Base-by-base conservation (phyloP, 2,888 invertebrate genomes). In the Troides aeacus region DNA sequence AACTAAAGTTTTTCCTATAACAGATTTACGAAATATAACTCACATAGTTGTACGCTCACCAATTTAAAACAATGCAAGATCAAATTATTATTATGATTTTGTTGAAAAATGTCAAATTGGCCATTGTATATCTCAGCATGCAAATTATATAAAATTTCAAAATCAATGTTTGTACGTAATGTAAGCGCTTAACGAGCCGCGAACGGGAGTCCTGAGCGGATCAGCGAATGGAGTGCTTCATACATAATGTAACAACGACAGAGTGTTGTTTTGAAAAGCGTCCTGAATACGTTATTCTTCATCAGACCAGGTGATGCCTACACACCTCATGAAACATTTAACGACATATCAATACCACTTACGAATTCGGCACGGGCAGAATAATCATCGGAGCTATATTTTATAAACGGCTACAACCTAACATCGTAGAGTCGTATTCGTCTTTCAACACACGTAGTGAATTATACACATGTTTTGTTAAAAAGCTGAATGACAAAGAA, bases 201-300 rank as follows among this genome's bases (percentile, higher is more conserved):
- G 90, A 88, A 87, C 86, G 87, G 88, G 88, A 86, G 88, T 89
- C 84, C 84, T 90, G 91, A 92, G 91, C 90, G 90, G 92, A 92
- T 92, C 90, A 90, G 86, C 90, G 92, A 91, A 92, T 92, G 92
- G 92, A 92, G 92, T 91, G 92, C 88, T 88, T 92, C 92, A 92
- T 92, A 90, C 92, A 92, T 92, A 90, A 92, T 92, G 92, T 90
- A 92, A 87, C 85, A 79, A 83, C 80, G 84, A 80, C 89, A 88
- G 91, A 90, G 90, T 90, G 92, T 90, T 92, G 92, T 92, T 92
- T 91, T 90, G 89, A 90, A 91, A 90, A 90, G 89, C 90, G 86
- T 91, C 90, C 90, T 88, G 89, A 92, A 91, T 92, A 89, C 86
- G 90, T 89, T 92, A 90, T 89, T 90, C 62, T 90, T 88, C 88